Base-by-base conservation (phyloP, 2,113 vertebrate genomes). In the Oncorhynchus masou region DNA sequence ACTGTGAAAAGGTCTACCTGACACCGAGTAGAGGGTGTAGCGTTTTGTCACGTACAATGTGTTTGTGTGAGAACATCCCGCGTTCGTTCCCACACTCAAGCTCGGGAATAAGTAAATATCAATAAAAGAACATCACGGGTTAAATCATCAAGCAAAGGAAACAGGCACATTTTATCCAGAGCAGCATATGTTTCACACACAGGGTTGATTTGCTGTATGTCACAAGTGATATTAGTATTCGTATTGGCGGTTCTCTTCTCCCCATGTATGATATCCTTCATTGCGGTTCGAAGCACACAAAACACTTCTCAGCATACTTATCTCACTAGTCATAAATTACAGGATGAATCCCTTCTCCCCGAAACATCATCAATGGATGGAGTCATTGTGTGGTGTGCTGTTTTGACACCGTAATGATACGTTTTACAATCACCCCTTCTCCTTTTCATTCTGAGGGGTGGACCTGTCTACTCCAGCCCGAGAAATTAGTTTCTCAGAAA, bases 331-430 rank as follows among this genome's bases (percentile, higher is more conserved):
- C 80, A 90, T 93, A 93, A 92, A 92, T 92, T 89, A 91, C 80
- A 76, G 85, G 85, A 87, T 87, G 88, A 88, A 91, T 91, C 90
- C 87, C 87, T 86, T 84, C 20, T 62, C 59, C 59, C 84, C 82
- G 73, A 92, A 92, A 91, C 87, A 89, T 87, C 83, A 81, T 85
- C 84, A 84, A 85, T 86, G 87, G 89, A 89, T 91, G 88, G 89
- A 91, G 91, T 91, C 91, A 93, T 92, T 91, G 89, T 91, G 89
- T 85, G 74, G 80, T 72, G 79, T 86, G 87, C 83, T 91, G 90
- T 91, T 92, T 91, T 91, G 91, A 91, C 89, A 90, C 89, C 67
- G 85, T 90, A 91, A 91, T 91, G 87, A 91, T 88, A 90, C 91
- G 91, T 90, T 91, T 93, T 91, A 91, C 89, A 88, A 91, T 90